Base-by-base conservation (phyloP, 2,888 invertebrate genomes). In the Drosophila antonietae region DNA sequence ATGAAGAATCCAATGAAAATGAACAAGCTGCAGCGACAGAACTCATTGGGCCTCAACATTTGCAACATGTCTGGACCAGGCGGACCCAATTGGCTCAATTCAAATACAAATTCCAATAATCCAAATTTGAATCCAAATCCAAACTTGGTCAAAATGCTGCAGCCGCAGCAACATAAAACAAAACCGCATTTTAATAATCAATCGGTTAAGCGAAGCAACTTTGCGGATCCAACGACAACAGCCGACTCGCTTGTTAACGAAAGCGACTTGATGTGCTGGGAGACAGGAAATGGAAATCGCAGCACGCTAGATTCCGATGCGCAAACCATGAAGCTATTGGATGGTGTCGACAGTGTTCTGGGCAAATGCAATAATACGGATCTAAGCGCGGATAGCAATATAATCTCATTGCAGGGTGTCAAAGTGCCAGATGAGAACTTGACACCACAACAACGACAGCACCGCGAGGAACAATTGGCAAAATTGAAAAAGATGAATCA, bases 351-450 rank as follows among this genome's bases (percentile, higher is more conserved):
- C 33, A 60, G 73, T 7, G 76, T 80, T 14, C 31, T 68, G 51
- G 73, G n/a, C 39, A 90, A 88, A 61, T 85, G 75, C 58, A 62
- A 57, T 33, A 58, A n/a, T 15, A 8, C 51, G 2, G 55, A 55
- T n/a, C 6, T 41, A 31, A 31, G 31, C 41, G 8, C 51, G 9
- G 90, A 90, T 39, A 81, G 52, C 47, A 93, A 94, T 82, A 95
- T 95, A 83, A 95, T 95, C 90, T 95, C 95, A 31, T 91, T 95
- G 77, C 95, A 95, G 93, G 95, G 96, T 82, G 97, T 97, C 53
- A 97, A 98, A 95, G 97, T 98, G 90, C 98, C 98, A 83, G 98
- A 98, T 93, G 98, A 98, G 93, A 98, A 98, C 93, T 94, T 99
- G 85, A 99, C 99, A 61, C 98, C 98, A 41, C 98, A 98, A 92